These are phyloP conservation scores for Semnornis frantzii DNA, from an alignment of 2,113 vertebrate genomes.

Conservation along the genomic window DNA sequence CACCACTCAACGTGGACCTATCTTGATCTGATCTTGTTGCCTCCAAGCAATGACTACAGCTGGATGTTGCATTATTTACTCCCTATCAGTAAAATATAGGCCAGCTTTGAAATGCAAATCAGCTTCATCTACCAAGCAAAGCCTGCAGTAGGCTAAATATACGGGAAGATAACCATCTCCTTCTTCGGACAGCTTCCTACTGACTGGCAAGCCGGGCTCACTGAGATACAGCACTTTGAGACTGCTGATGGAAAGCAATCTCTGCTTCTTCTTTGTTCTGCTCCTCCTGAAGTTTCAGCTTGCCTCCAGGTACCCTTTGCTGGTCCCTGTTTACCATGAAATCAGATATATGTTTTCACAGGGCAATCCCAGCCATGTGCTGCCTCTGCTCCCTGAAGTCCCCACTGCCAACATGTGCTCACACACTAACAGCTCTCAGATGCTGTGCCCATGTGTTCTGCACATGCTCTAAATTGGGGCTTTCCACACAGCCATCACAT, in stretches of 20 bases:
- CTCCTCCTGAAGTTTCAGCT: not conserved
- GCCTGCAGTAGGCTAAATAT: not conserved
- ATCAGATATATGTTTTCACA: rapidly evolving
- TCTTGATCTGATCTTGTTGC: not conserved
- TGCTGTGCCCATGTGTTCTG: not conserved
- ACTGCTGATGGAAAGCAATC: not conserved
- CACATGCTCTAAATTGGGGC: not conserved
- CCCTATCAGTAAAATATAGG: conserved; percentile 23
- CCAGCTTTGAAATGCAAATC: conserved; percentile 49
- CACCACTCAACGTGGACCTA: rapidly evolving
- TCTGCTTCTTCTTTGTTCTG: not conserved
- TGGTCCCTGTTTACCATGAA: not conserved
- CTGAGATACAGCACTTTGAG: rapidly evolving
- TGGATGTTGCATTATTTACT: conserved; percentile 10
- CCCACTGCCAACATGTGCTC: not conserved
- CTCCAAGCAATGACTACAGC: not conserved
- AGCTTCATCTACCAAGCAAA: not conserved
- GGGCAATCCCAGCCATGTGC: not conserved
- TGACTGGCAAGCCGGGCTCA: not conserved
- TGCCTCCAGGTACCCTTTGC: not conserved
- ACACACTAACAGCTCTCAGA: not conserved
- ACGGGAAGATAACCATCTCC: not conserved
- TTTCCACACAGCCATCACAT: conserved; percentile 21
- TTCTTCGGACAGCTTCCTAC: not conserved
- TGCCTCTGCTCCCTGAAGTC: not conserved